phyloP scores from a whole-genome alignment of 2,113 vertebrate species.

The Microcebus jonahi region DNA sequence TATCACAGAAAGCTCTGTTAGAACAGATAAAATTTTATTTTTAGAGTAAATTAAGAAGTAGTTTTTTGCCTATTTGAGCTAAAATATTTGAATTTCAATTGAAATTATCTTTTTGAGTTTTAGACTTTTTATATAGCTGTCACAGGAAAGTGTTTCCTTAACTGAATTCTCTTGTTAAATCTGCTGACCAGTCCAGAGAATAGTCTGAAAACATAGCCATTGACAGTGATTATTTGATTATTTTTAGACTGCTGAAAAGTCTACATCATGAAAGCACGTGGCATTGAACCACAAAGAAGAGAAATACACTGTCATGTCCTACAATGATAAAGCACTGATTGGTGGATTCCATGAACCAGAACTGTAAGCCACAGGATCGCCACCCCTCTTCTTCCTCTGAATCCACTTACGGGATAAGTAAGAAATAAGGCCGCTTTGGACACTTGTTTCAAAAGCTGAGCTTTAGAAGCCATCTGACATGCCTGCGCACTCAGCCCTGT shows the following conservation, averaged over 20 bases:
- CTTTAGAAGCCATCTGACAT: not conserved
- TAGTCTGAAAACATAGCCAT: not conserved
- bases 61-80: conserved; percentile 62
- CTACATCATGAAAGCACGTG: not conserved
- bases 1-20: conserved; percentile 63
- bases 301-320: not conserved
- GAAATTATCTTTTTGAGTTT: conserved; percentile 70
- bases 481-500: not conserved
- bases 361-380: not conserved
- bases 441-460: not conserved
- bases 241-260: not conserved
- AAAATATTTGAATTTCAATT: conserved; percentile 75
- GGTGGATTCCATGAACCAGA: not conserved
- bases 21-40: conserved; percentile 67
- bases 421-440: not conserved
- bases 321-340: not conserved
- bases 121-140: conserved; percentile 43
- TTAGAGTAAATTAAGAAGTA: conserved; percentile 62
- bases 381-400: not conserved
- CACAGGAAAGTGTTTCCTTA: conserved; percentile 36
- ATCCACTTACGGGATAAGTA: not conserved
- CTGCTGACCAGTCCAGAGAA: not conserved
- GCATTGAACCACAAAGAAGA: not conserved
- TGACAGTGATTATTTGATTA: conserved; percentile 17
- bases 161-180: conserved; percentile 34